Evolutionary conservation across 2,797 vertebrate genomes (phyloP), one percentile per base, ranked within the genome.

Genomic region (Tragelaphus eurycerus): DNA sequence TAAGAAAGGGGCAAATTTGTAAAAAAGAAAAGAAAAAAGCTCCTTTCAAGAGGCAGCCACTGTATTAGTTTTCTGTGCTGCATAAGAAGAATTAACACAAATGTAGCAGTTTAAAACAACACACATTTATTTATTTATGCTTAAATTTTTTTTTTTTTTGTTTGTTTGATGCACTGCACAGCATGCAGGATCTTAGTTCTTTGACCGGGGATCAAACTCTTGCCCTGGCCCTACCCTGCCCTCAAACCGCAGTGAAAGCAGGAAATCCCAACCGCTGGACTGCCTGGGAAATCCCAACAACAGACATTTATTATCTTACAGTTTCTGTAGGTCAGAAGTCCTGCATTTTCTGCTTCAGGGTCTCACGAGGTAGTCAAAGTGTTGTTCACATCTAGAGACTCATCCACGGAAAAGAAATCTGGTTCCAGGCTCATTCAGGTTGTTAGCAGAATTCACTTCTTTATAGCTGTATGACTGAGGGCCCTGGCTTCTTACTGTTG

Each of bases 1-100:
- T 96, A 96, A 98, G 90, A 98, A 95, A 95, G 43, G 38, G 34
- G 38, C 95, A 96, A 93, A 96, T 96, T 95, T 94, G 67, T 38
- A 71, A 74, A 92, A 81, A 94, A 71, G 4, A 67, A 64, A 38
- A 71, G 17, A 52, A 92, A 89, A 89, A 90, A 87, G 52, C 79
- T 94, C 91, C 79, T 97, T 95, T 96, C 87, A 93, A 96, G 96
- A 97, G 62, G 88, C 11, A 96, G 46, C 34, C 57, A 62, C 81
- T 84, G 34, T 92, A 81, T 93, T 91, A 21, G 23, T 93, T 90
- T 94, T 93, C 67, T 84, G 62, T 92, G 48, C 25, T 86, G 48
- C 48, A 19, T 90, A 74, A 84, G 90, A 95, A 38, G 34, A 97
- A 85, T 88, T 67, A 62, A 34, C 86, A 94, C 29, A 95, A 93